Base-by-base conservation (phyloP, 2,797 vertebrate genomes). In the Diplodus puntazzo region DNA sequence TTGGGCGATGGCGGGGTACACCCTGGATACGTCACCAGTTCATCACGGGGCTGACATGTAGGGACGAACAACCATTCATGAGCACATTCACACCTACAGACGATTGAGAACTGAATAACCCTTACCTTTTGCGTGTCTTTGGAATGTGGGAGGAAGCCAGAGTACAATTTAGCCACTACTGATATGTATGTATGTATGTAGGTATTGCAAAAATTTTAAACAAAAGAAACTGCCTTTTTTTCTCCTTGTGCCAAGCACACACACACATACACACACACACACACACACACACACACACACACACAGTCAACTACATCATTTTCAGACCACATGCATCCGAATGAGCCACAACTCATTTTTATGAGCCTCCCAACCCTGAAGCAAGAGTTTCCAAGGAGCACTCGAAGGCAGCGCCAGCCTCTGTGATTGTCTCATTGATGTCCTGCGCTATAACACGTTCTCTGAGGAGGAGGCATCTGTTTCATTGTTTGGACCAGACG, bases 401-500 rank as follows among this genome's bases (percentile, higher is more conserved):
- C 62, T 75, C 42, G 63, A 82, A 87, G 52, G 62, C 86, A 45
- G 68, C 77, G 20, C 43, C 43, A 5, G 50, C 43, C 69, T 68
- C 71, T 4, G 30, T 49, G 79, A 85, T 77, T 55, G 73, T 85
- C 79, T 84, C 73, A 21, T 67, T 78, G 84, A 81, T 75, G 78
- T 82, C 73, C 69, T 77, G 84, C 63, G 79, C 81, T 71, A 34
- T 79, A 86, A 85, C 83, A 85, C 69, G 84, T 86, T 83, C 83
- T 88, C 88, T 39, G 81, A 87, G 88, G 88, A 85, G 54, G 75
- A 85, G 84, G 87, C 91, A 91, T 90, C 92, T 92, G 92, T 75
- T 89, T 87, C 83, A 77, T 83, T 89, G 90, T 89, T 62, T 27
- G 68, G 81, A 76, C 80, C 92, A 92, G 91, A 92, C 83, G 86